Evolutionary conservation across 2,113 vertebrate genomes (phyloP).

Genomic region (Megaptera novaeangliae): DNA sequence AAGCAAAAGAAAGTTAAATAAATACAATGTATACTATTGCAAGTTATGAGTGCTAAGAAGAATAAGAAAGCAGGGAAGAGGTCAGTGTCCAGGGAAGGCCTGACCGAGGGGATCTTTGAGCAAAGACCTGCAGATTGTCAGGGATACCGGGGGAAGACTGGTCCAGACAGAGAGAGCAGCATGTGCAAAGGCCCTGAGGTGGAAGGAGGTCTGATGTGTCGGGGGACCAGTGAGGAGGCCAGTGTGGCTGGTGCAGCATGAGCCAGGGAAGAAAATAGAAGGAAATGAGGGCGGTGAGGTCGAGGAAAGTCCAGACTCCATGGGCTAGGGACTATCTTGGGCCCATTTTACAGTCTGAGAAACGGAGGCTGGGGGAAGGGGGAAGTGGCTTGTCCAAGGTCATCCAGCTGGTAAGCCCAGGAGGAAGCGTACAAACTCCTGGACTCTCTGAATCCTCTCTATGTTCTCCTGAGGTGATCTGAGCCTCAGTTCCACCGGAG

Average conservation of each 20-base stretch:
- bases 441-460: not conserved
- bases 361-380: not conserved
- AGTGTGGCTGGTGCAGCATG: not conserved
- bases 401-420: not conserved
- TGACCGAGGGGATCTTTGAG: not conserved
- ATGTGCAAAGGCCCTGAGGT: not conserved
- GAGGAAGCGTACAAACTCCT: too few species aligned
- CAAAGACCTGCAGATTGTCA: not conserved
- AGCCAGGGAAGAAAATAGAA: not conserved
- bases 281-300: too few species aligned
- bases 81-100: not conserved
- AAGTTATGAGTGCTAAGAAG: not conserved
- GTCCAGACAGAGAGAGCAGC: not conserved
- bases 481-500: not conserved
- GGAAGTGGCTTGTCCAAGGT: not conserved
- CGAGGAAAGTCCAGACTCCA: not conserved
- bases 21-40: not conserved
- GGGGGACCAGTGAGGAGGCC: not conserved
- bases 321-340: too few species aligned
- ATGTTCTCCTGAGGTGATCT: fast-evolving
- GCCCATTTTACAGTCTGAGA: not conserved
- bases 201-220: not conserved
- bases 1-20: not conserved
- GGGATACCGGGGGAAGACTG: not conserved
- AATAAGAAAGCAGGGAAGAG: not conserved